These are phyloP conservation scores for Rhagophthalmus giganteus DNA, from an alignment of 2,888 invertebrate species.

Conservation along the genomic window DNA sequence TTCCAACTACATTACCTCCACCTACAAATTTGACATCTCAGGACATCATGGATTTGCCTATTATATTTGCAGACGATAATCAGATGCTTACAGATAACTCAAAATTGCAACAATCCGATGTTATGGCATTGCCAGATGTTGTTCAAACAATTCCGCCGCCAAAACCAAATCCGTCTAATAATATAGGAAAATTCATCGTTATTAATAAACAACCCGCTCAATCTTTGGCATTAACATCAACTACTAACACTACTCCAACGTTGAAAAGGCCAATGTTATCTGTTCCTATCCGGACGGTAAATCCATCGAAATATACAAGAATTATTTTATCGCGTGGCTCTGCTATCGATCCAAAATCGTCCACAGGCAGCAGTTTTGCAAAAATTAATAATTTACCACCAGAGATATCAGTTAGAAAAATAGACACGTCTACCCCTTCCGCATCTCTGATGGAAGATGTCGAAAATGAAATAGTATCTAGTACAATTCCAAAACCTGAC, in stretches of 20 bases:
- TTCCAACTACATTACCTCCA: conserved; percentile 43
- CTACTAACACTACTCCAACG: conserved; percentile 28
- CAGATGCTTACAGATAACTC: conserved; percentile 45
- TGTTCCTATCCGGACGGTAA: conserved; percentile 27
- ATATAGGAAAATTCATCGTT: conserved; percentile 36
- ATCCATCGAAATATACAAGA: conserved; percentile 56
- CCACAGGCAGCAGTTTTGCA: conserved; percentile 25
- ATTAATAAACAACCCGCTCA: conserved; percentile 37
- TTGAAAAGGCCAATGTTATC: conserved; percentile 31
- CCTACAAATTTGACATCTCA: conserved; percentile 57
- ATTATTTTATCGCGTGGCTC: conserved; percentile 58
- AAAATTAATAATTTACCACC: conserved; percentile 37
- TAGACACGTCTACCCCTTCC: conserved; percentile 20
- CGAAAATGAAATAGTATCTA: conserved; percentile 50
- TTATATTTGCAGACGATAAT: conserved; percentile 66
- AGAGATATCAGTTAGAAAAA: conserved; percentile 43
- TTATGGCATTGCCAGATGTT: conserved; percentile 14
- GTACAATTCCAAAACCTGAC: conserved; percentile 44
- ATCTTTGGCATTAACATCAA: conserved; percentile 8
- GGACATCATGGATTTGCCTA: conserved; percentile 67
- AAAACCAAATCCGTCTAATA: conserved; percentile 15
- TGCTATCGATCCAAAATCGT: conserved; percentile 27
- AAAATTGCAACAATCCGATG: conserved; percentile 32
- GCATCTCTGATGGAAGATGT: conserved; percentile 44
- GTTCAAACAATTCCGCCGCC: conserved; percentile 13